Percentiles rank a stretch among this genome's conserved stretches.
Evolutionary conservation across 2,113 vertebrate species (phyloP).

Genomic region (Henicopernis longicauda): DNA sequence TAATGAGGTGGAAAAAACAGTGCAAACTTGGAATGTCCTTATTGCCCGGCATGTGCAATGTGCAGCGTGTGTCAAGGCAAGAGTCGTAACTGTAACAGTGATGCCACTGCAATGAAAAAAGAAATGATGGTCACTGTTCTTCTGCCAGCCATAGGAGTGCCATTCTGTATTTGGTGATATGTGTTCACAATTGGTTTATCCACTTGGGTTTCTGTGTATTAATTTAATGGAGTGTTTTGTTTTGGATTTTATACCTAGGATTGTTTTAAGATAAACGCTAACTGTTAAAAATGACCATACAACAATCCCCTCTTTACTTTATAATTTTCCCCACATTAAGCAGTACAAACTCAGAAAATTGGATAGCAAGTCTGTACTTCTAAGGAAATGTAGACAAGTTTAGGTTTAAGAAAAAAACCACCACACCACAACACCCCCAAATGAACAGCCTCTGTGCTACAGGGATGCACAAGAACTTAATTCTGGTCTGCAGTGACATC

Average conservation of each 20-base stretch:
- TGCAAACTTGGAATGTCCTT: neutral
- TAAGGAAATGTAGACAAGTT: neutral
- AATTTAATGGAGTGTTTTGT: neutral
- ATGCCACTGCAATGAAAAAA: neutral
- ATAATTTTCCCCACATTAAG: neutral
- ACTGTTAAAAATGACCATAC: neutral
- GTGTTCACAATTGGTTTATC: neutral
- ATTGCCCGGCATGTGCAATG: neutral
- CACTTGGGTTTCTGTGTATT: neutral
- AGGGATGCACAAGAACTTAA: neutral
- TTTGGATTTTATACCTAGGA: neutral
- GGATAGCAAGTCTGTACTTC: neutral
- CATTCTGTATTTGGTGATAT: neutral
- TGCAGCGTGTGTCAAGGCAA: neutral
- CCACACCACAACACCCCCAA: neutral
- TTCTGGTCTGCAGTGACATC: neutral
- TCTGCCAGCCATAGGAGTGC: neutral
- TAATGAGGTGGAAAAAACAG: neutral
- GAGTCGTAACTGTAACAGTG: neutral
- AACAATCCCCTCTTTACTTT: neutral
- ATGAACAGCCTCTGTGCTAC: neutral
- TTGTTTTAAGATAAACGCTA: neutral
- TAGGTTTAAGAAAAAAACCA: neutral
- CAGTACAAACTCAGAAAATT: neutral
- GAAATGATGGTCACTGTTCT: neutral